phyloP scores from a whole-genome alignment of 64 coral and sea anemone species.

The Platygyra sinensis region DNA sequence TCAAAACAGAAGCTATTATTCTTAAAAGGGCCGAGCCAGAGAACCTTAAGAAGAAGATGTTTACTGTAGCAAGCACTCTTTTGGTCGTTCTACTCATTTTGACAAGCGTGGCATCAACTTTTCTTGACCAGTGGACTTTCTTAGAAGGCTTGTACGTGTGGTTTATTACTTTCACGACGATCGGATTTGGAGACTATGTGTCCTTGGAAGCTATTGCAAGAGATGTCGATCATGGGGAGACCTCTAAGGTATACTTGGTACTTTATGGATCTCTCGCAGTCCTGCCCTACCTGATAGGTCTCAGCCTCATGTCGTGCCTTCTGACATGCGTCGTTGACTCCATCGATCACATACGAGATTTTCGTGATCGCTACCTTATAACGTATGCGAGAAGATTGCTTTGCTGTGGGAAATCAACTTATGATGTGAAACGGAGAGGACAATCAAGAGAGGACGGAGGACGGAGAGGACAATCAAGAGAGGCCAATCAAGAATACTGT shows the following conservation, averaged over 20 bases:
- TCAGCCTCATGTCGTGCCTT: neutral
- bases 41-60: neutral
- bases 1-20: neutral
- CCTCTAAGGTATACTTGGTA: neutral
- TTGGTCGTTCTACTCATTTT: neutral
- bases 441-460: no score
- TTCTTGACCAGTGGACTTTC: neutral
- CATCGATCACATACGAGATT: neutral
- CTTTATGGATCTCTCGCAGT: neutral
- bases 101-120: neutral
- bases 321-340: neutral
- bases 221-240: neutral
- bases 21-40: neutral
- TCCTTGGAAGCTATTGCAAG: neutral
- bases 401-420: neutral
- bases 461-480: no score
- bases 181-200: conserved; percentile 7
- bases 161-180: conserved; percentile 23
- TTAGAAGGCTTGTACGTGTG: neutral
- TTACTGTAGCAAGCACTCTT: neutral
- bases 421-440: neutral
- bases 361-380: conserved; percentile 1
- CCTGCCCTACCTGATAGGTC: neutral
- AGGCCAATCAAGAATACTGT: neutral
- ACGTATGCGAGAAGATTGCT: neutral